Conservation (phyloP, 2,888 invertebrate species). For the Parnassius glacialis region DNA sequence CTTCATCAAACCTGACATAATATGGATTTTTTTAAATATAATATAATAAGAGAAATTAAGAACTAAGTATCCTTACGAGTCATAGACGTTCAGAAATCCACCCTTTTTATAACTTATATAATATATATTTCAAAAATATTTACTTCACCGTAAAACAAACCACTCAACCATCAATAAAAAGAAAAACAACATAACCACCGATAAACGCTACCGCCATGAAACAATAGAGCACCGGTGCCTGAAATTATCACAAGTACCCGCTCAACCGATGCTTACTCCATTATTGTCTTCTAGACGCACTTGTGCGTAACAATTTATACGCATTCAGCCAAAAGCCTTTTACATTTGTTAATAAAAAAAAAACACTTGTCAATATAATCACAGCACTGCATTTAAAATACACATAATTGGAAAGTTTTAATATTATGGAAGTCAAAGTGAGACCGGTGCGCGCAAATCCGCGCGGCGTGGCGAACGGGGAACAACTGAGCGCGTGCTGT, state of each 20-base stretch:
- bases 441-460: slow-evolving; percentile 49
- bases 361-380: slow-evolving; percentile 30
- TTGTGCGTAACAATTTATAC: slow-evolving; percentile 66
- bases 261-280: slow-evolving; percentile 53
- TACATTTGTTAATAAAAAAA: slow-evolving; percentile 33
- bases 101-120: no score
- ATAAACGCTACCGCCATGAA: slow-evolving; percentile 61
- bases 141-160: no score
- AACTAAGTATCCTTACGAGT: no score
- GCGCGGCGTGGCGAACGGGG: slow-evolving; percentile 45
- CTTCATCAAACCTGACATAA: no score
- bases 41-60: no score
- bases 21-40: no score
- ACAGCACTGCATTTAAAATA: slow-evolving; percentile 33
- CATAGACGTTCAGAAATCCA: no score
- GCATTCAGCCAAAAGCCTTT: slow-evolving; percentile 37
- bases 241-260: slow-evolving; percentile 60
- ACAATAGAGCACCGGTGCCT: slow-evolving; percentile 59
- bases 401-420: slow-evolving; percentile 43
- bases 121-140: no score
- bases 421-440: slow-evolving; percentile 32
- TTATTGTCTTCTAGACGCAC: slow-evolving; percentile 48
- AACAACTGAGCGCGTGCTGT: slow-evolving; percentile 33
- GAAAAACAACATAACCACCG: slow-evolving; percentile 39
- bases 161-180: slow-evolving; percentile 5